Conservation (phyloP, 2,888 invertebrate genomes). For the Lacanobia wlatinum region DNA sequence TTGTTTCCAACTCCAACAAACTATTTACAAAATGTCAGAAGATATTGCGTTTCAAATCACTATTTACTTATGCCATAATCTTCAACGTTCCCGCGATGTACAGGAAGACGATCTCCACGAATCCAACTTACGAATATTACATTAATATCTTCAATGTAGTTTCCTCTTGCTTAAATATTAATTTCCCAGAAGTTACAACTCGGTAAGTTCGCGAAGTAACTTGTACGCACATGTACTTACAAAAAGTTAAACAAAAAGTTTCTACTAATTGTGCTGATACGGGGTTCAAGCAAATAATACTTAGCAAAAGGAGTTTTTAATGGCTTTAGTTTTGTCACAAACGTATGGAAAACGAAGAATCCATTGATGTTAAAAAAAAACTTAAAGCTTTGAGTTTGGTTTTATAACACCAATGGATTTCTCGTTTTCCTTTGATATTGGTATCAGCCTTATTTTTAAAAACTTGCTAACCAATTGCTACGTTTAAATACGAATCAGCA, state of each 20-base stretch:
- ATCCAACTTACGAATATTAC: slow-evolving; percentile 15
- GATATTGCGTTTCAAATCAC: background rate
- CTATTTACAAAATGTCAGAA: background rate
- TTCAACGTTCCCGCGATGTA: background rate
- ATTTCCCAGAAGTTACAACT: slow-evolving; percentile 32
- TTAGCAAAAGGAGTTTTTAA: background rate
- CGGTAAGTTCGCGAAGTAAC: slow-evolving; percentile 22
- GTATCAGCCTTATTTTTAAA: no score
- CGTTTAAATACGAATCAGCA: no score
- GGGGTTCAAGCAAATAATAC: slow-evolving; percentile 23
- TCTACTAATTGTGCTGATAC: slow-evolving; percentile 29
- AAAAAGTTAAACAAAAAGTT: slow-evolving; percentile 31
- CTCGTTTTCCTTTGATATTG: no score
- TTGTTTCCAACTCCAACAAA: background rate
- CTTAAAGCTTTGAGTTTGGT: no score
- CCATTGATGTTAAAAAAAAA: no score
- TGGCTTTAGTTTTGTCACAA: no score
- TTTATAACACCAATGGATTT: no score
- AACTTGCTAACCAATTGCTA: no score
- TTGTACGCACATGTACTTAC: background rate
- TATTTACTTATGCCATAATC: slow-evolving; percentile 2
- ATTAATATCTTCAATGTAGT: slow-evolving; percentile 24
- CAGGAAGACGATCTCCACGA: slow-evolving; percentile 5
- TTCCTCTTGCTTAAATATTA: slow-evolving; percentile 37
- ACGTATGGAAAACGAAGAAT: no score